phyloP scores from a whole-genome alignment of 2,113 vertebrate genomes.

The Proteles cristata region DNA sequence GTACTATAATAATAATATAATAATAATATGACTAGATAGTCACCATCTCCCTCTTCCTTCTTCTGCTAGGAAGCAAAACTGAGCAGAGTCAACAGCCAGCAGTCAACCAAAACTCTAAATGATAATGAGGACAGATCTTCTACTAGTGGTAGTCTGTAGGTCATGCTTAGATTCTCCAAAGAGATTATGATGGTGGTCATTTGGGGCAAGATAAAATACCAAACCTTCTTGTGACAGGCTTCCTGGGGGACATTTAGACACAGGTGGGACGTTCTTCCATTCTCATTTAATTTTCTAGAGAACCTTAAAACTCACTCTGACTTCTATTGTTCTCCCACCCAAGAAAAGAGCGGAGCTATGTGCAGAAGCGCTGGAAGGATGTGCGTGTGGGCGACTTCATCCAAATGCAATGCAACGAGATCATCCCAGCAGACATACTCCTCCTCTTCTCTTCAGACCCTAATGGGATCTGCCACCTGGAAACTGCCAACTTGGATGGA shows the following conservation, averaged over 20 bases:
- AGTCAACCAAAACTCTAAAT: conserved; percentile 3
- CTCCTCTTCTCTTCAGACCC: conserved; percentile 93
- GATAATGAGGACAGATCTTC: not conserved
- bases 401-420: conserved; percentile 92
- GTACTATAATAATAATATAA: not conserved
- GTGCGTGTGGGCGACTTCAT: conserved; percentile 95
- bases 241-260: not conserved
- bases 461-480: conserved; percentile 91
- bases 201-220: not conserved
- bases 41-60: not conserved
- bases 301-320: not conserved
- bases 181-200: not conserved
- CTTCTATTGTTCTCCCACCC: conserved; percentile 21
- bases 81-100: not conserved
- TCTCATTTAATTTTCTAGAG: not conserved
- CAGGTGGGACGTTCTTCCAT: not conserved
- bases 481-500: conserved; percentile 95
- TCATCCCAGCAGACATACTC: conserved; percentile 94
- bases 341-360: conserved; percentile 88
- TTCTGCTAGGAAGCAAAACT: not conserved
- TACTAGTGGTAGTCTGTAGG: not conserved
- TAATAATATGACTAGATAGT: not conserved
- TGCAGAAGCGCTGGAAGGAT: conserved; percentile 93
- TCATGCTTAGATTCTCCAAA: not conserved
- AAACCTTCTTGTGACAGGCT: not conserved